A percentile compares a stretch with the other conserved stretches of the same genome.
Conservation (phyloP, 2,888 invertebrate species). For the Pseudococcus viburni region DNA sequence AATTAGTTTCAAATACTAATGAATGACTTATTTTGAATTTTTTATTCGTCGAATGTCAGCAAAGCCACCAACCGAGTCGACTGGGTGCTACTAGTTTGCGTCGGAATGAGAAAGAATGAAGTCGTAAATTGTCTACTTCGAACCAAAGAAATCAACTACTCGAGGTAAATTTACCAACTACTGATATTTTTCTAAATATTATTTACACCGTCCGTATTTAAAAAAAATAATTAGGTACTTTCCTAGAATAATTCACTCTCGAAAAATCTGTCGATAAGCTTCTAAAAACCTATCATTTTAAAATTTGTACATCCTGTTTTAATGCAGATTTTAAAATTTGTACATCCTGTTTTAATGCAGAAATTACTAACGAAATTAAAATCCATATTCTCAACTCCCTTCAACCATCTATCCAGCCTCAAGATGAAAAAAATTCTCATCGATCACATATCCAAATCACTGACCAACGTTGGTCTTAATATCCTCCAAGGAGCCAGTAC, state of each 20-base stretch:
- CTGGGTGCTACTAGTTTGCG: not conserved
- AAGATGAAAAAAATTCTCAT: not conserved
- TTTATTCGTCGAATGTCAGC: not conserved
- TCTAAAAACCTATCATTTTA: too few relatives aligned
- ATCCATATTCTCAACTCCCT: not conserved
- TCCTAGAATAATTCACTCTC: too few relatives aligned
- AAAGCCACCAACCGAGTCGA: not conserved
- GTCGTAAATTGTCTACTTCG: not conserved
- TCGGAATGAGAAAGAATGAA: not conserved
- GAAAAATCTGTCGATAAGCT: too few relatives aligned
- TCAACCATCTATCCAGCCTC: not conserved
- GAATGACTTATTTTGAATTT: not conserved
- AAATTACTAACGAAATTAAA: not conserved
- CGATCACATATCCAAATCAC: slow-evolving; percentile 3
- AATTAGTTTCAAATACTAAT: not conserved
- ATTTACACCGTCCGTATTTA: too few relatives aligned
- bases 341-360: not conserved
- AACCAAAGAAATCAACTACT: too few relatives aligned
- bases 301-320: not conserved
- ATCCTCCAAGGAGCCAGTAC: not conserved
- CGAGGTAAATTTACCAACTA: too few relatives aligned
- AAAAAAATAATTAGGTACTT: too few relatives aligned
- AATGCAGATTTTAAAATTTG: not conserved
- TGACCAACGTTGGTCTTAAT: not conserved
- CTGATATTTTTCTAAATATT: too few relatives aligned